Evolutionary conservation across 35 echinoderm and acorn worm species (phyloP).

Genomic region (Heliocidaris tuberculata): DNA sequence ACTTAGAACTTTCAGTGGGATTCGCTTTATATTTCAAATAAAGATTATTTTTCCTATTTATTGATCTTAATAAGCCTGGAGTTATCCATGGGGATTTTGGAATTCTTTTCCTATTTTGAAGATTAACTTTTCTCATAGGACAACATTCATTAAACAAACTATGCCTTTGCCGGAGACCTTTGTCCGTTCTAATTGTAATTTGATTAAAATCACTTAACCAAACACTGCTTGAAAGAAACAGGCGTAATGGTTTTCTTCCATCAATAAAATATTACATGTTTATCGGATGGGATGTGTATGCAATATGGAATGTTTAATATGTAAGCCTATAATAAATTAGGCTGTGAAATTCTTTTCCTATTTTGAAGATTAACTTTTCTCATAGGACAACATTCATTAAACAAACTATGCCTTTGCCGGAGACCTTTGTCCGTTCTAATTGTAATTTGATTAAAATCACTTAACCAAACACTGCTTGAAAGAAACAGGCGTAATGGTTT

Average conservation of each 20-base stretch:
- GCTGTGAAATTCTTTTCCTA: too few relatives aligned
- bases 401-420: neutral
- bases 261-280: too few relatives aligned
- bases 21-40: too few relatives aligned
- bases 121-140: too few relatives aligned
- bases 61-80: too few relatives aligned
- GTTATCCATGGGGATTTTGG: too few relatives aligned
- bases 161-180: neutral
- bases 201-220: neutral
- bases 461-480: neutral
- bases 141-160: too few relatives aligned
- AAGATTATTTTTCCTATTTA: too few relatives aligned
- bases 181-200: neutral
- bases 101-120: too few relatives aligned
- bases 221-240: neutral
- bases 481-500: neutral
- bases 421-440: neutral
- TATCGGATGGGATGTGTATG: neutral
- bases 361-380: too few relatives aligned
- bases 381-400: too few relatives aligned
- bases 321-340: neutral
- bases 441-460: neutral
- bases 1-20: too few relatives aligned
- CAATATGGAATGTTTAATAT: neutral
- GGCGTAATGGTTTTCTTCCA: neutral